Evolutionary conservation across 2,888 invertebrate genomes (phyloP).

Genomic region (Acrobasis repandana): DNA sequence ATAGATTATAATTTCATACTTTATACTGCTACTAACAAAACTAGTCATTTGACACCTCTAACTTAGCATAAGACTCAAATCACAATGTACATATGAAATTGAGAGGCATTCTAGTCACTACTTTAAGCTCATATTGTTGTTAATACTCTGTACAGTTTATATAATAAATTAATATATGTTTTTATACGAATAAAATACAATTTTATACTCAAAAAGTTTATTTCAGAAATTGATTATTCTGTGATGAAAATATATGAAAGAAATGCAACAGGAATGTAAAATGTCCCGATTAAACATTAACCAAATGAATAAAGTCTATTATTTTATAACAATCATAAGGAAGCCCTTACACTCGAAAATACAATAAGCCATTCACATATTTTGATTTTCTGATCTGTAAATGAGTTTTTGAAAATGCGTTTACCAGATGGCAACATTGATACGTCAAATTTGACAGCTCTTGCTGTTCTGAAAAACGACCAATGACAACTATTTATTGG

Average conservation of each 20-base stretch:
- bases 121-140: conserved; percentile 55
- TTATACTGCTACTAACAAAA: conserved; percentile 48
- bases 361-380: not conserved
- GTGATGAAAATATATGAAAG: conserved; percentile 44
- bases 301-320: conserved; percentile 48
- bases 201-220: conserved; percentile 67
- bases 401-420: not conserved
- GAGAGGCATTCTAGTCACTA: conserved; percentile 76
- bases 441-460: too few relatives aligned
- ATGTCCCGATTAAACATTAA: conserved; percentile 70
- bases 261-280: conserved; percentile 72
- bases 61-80: conserved; percentile 30
- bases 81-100: conserved; percentile 40
- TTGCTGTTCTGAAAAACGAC: too few relatives aligned
- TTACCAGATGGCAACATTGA: too few relatives aligned
- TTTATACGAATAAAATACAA: conserved; percentile 48
- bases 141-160: conserved; percentile 51
- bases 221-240: conserved; percentile 53
- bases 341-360: conserved; percentile 36
- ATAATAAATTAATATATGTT: conserved; percentile 42
- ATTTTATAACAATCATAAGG: conserved; percentile 45
- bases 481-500: too few relatives aligned
- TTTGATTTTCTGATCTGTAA: conserved; percentile 1
- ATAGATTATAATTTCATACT: conserved; percentile 6
- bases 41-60: conserved; percentile 69